Conservation (phyloP, 2,888 invertebrate species). For the Acronicta alni region DNA sequence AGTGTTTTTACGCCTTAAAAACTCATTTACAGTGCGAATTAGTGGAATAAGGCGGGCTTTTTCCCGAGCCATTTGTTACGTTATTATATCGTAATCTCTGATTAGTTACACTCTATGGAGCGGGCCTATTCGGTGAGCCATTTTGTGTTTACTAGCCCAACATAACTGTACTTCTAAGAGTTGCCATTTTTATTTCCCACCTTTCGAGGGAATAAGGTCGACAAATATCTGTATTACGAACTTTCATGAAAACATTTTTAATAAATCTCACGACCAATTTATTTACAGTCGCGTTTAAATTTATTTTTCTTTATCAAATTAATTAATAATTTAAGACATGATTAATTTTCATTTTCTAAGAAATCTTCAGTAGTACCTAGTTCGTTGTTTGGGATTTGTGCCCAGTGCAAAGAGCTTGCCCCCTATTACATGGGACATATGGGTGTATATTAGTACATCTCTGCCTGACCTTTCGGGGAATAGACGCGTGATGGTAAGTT, state of each 20-base stretch:
- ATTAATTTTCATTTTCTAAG: no score
- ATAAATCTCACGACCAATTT: not conserved
- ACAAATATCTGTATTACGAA: no score
- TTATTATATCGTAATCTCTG: constrained; percentile 73
- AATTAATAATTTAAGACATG: no score
- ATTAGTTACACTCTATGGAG: constrained; percentile 66
- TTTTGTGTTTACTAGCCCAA: constrained; percentile 42
- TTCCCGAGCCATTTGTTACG: constrained; percentile 69
- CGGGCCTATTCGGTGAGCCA: constrained; percentile 43
- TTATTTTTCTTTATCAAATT: not conserved
- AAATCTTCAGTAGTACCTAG: no score
- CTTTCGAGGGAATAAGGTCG: not conserved
- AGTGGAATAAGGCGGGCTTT: constrained; percentile 64
- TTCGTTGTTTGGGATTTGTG: no score
- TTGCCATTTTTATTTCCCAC: constrained; percentile 27
- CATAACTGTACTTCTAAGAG: constrained; percentile 44
- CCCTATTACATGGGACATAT: no score
- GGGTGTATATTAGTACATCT: no score
- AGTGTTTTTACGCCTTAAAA: constrained; percentile 48
- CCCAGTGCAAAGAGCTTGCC: no score
- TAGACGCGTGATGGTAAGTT: no score
- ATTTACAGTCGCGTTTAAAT: not conserved
- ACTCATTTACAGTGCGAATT: constrained; percentile 64
- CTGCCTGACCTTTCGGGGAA: no score
- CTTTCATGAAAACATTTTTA: not conserved